phyloP scores from a whole-genome alignment of 2,113 vertebrate species.

The Anthoscopus minutus region DNA sequence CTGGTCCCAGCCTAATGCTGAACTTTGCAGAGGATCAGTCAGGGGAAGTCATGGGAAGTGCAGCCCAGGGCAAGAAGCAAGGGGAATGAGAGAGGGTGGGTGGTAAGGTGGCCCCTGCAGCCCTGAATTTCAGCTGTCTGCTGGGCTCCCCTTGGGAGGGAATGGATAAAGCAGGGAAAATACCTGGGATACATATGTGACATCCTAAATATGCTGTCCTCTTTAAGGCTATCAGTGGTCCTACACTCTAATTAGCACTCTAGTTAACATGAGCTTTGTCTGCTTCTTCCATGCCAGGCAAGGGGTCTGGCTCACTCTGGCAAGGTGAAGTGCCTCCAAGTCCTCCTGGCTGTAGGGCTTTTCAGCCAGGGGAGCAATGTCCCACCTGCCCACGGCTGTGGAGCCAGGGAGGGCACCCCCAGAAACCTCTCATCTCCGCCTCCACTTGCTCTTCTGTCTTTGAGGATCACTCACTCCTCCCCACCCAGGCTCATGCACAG shows the following conservation, averaged over 20 bases:
- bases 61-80: neutral
- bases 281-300: neutral
- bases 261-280: neutral
- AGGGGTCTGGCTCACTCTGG: neutral
- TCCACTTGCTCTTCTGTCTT: neutral
- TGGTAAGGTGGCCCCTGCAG: neutral
- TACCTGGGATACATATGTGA: neutral
- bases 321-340: neutral
- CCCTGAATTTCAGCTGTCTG: neutral
- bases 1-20: neutral
- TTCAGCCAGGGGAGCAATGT: neutral
- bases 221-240: neutral
- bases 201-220: neutral
- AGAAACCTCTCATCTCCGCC: rapidly evolving
- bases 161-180: neutral
- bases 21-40: neutral
- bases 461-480: rapidly evolving
- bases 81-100: neutral
- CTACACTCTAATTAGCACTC: neutral
- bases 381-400: rapidly evolving
- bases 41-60: neutral
- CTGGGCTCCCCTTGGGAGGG: neutral
- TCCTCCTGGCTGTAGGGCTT: neutral
- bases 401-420: neutral
- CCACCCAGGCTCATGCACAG: rapidly evolving